A percentile compares a stretch with the other conserved stretches of the same genome.
Evolutionary conservation across 2,888 invertebrate species (phyloP).

Genomic region (Ametastegia equiseti): DNA sequence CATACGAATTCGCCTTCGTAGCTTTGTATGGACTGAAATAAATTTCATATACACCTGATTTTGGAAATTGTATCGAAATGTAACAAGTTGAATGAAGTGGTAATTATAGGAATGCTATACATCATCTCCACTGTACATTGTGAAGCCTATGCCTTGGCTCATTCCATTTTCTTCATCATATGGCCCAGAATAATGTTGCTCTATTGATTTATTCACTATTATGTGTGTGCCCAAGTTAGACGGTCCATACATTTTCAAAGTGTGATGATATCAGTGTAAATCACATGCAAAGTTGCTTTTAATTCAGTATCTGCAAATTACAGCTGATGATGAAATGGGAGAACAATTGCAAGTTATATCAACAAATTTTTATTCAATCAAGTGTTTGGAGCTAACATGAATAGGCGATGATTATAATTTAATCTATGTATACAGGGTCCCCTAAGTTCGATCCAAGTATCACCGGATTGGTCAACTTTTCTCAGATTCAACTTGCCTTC

Average conservation of each 20-base stretch:
- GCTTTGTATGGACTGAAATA: conserved; percentile 38
- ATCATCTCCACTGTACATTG: conserved; percentile 24
- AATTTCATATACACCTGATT: neutral
- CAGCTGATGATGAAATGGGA: neutral
- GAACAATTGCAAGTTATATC: neutral
- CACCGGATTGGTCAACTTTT: neutral
- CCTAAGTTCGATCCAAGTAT: neutral
- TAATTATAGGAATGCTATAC: conserved; percentile 15
- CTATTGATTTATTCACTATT: neutral
- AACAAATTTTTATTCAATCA: conserved; percentile 4
- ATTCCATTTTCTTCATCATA: conserved; percentile 18
- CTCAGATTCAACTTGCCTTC: neutral
- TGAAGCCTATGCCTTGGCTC: conserved; percentile 16
- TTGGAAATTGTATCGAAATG: neutral
- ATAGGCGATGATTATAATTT: conserved; percentile 6
- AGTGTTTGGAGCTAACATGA: neutral
- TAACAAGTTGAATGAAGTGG: neutral
- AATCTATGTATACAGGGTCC: neutral
- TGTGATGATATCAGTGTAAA: neutral
- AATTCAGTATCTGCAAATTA: neutral
- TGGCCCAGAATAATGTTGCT: conserved; percentile 22
- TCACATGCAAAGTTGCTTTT: neutral
- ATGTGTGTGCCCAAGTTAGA: conserved; percentile 18
- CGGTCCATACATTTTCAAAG: conserved; percentile 26
- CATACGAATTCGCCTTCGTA: conserved; percentile 35